Evolutionary conservation across 2,113 vertebrate genomes (phyloP).

Genomic region (Setophaga coronata): DNA sequence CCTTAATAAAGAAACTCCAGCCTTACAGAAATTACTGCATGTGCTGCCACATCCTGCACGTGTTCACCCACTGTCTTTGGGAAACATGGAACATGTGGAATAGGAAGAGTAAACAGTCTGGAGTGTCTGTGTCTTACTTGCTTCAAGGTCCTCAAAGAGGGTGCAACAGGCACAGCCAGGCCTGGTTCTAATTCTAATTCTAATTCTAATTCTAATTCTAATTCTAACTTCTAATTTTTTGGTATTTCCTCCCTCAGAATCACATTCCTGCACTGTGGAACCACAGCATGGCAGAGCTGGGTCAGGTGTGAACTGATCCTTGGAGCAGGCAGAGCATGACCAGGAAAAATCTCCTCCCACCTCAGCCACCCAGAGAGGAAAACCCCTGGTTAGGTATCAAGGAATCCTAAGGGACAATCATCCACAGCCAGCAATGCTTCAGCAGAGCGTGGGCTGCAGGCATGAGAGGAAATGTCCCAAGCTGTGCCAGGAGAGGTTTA

Average conservation of each 20-base stretch:
- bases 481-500: background rate
- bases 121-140: background rate
- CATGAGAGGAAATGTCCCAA: fast-evolving
- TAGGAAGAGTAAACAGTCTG: background rate
- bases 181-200: too few species aligned
- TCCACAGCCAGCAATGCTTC: background rate
- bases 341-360: background rate
- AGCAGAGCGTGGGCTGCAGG: background rate
- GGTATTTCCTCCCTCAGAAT: background rate
- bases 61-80: background rate
- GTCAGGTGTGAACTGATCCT: background rate
- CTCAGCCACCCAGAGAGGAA: background rate
- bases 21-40: background rate
- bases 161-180: background rate
- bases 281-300: fast-evolving
- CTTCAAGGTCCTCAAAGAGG: background rate
- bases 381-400: background rate
- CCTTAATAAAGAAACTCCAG: background rate
- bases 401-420: background rate
- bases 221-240: background rate
- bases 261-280: fast-evolving
- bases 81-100: fast-evolving
- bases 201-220: too few species aligned
- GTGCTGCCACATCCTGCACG: fast-evolving
- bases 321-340: background rate